Evolutionary conservation across 2,113 vertebrate genomes (phyloP), one percentile per base, ranked within the genome.

Genomic region (Emydocephalus ijimae): DNA sequence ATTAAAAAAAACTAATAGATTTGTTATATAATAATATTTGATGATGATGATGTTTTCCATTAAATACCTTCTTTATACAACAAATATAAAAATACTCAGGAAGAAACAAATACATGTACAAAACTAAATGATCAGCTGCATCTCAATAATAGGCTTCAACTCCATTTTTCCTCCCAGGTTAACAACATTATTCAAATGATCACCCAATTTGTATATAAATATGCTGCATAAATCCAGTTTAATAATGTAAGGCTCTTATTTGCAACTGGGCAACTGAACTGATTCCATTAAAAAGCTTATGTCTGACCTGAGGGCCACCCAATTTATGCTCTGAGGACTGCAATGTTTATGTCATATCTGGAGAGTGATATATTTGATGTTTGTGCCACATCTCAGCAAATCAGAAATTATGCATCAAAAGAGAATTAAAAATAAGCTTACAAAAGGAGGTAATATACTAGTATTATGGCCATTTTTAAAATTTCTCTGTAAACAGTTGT

Each of bases 11-110:
- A 54, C 85, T 94, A 89, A 20, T 20, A 39, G 57, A 92, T 86
- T 95, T 90, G 92, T 95, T 90, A 94, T 94, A 94, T 94, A 89
- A 81, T 96, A 95, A 94, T 59, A 95, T 43, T 29, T 29, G 50
- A 87, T 86, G 85, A 87, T 86, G 85, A 10, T 24, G 93, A 39
- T 59, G 64, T 89, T 61, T 90, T 52, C 11, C 90, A 1, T 93
- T 93, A 89, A 87, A 50, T 26, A 87, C 18, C 26, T 21, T 24
- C 81, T 92, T 93, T 94, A 85, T 91, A 92, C 43, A 85, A 87
- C 3, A 26, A 39, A 95, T 89, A 18, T 92, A 93, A 93, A 94
- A 93, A 92, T 23, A 88, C 3, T 74, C 94, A 39, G 21, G 11
- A 56, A 88, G 3, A 23, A 69, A 94, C 92, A 92, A 4, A 15